A percentile compares a stretch with the other conserved stretches of the same genome.
phyloP scores from a whole-genome alignment of 2,888 invertebrate genomes.

The Anorthoa munda region DNA sequence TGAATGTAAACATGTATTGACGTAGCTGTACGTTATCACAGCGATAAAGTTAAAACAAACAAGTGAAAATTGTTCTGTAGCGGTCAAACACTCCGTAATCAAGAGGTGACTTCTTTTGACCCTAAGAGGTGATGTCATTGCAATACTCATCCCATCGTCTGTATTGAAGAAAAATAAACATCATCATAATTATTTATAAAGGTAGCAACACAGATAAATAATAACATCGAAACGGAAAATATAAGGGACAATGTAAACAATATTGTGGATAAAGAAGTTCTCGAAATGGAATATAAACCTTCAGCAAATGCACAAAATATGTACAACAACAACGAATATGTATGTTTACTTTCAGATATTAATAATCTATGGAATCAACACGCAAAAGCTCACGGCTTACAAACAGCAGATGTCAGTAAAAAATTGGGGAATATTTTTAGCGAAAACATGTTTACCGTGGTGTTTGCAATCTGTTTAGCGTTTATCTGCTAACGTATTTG shows the following conservation, averaged over 20 bases:
- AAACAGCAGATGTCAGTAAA: conserved; percentile 50
- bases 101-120: conserved; percentile 64
- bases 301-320: conserved; percentile 21
- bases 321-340: conserved; percentile 21
- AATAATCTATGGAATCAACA: conserved; percentile 16
- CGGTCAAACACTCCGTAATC: conserved; percentile 71
- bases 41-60: conserved; percentile 69
- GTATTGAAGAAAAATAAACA: conserved; percentile 58
- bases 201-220: conserved; percentile 36
- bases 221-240: conserved; percentile 45
- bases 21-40: conserved; percentile 71
- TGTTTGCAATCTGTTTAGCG: conserved; percentile 65
- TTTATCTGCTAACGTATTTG: conserved; percentile 63
- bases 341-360: conserved; percentile 46
- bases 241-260: conserved; percentile 4
- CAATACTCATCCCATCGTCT: conserved; percentile 48
- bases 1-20: conserved; percentile 78
- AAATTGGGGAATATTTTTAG: conserved; percentile 46
- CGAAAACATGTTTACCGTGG: conserved; percentile 68
- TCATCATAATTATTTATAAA: conserved; percentile 59
- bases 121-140: conserved; percentile 69
- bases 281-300: conserved; percentile 1
- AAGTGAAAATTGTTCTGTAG: conserved; percentile 68
- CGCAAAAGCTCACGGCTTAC: conserved; percentile 18
- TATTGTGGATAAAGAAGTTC: conserved; percentile 5